phyloP scores from a whole-genome alignment of 2,888 invertebrate species.

The Meta bourneti region DNA sequence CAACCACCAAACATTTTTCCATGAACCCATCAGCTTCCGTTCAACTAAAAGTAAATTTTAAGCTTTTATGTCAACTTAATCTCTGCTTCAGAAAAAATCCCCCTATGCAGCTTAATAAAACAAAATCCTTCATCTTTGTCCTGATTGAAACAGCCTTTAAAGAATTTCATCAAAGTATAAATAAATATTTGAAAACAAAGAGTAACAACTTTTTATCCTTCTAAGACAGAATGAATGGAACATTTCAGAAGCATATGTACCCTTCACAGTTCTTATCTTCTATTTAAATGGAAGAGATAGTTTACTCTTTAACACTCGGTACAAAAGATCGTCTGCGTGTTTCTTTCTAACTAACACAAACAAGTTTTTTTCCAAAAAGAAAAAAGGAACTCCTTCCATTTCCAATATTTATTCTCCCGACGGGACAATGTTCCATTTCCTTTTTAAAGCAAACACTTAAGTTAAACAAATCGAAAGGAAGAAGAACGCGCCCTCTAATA shows the following conservation, averaged over 20 bases:
- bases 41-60: too few species aligned
- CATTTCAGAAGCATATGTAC: neutral
- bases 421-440: constrained; percentile 1
- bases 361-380: neutral
- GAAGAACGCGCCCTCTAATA: neutral
- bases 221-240: neutral
- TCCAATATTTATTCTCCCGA: neutral
- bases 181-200: neutral
- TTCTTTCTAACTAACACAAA: neutral
- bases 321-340: neutral
- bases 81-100: too few species aligned
- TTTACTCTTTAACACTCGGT: neutral
- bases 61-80: too few species aligned
- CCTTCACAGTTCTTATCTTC: neutral
- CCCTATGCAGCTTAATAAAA: too few species aligned
- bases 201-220: neutral
- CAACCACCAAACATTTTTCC: too few species aligned
- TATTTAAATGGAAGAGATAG: neutral
- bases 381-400: neutral
- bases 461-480: neutral
- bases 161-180: neutral
- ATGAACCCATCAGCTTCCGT: too few species aligned
- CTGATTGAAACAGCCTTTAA: neutral
- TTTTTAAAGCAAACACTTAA: neutral
- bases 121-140: neutral